Conservation (phyloP, 2,888 invertebrate species). For the Trissolcus brochymenae region DNA sequence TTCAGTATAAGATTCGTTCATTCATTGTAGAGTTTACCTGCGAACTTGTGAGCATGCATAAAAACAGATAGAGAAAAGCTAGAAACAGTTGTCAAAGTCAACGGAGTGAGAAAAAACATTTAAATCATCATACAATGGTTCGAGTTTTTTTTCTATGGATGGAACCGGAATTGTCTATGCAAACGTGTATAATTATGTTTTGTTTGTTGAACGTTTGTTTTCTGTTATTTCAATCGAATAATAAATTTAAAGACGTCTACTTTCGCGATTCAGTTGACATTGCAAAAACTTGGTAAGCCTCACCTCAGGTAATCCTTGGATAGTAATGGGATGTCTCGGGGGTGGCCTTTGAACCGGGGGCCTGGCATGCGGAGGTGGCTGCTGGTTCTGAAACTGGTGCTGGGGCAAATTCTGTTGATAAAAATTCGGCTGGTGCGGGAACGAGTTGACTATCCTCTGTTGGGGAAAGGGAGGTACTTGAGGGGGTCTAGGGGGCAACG, state of each 20-base stretch:
- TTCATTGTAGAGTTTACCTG: no score
- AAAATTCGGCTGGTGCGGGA: slow-evolving; percentile 74
- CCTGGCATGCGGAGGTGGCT: slow-evolving; percentile 56
- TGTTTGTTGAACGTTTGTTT: not conserved
- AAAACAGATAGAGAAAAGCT: no score
- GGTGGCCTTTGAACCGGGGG: slow-evolving; percentile 61
- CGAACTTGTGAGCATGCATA: no score
- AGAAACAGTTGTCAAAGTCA: no score
- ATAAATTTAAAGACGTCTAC: not conserved
- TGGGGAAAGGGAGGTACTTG: slow-evolving; percentile 70
- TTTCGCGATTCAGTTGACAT: not conserved
- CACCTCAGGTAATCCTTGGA: slow-evolving; percentile 71
- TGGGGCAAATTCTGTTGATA: slow-evolving; percentile 31
- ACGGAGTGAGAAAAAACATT: no score
- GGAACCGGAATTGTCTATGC: not conserved
- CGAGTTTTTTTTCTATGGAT: not conserved
- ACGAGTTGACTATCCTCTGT: slow-evolving; percentile 73
- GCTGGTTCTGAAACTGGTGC: slow-evolving; percentile 59
- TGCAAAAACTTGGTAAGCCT: not conserved
- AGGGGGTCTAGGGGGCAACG: slow-evolving; percentile 66
- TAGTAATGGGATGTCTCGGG: slow-evolving; percentile 69
- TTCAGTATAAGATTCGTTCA: no score
- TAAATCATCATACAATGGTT: no score
- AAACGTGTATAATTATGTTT: not conserved
- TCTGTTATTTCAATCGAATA: not conserved